These are phyloP conservation scores for Euthynnus affinis DNA, from an alignment of 2,797 vertebrate genomes.

Conservation along the genomic window DNA sequence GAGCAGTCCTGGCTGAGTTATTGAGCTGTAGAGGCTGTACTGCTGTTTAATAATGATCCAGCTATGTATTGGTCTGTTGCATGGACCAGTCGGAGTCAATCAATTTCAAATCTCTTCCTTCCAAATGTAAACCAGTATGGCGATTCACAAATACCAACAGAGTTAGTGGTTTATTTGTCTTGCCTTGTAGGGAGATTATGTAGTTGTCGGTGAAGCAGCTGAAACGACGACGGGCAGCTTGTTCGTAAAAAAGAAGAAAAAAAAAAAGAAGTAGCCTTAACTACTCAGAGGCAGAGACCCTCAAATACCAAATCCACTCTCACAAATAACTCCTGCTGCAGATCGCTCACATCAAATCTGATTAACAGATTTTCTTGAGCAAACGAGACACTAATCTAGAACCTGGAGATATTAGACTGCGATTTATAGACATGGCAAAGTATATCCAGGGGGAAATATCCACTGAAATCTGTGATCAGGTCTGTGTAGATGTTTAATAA, in stretches of 20 bases:
- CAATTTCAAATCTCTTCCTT: constrained; percentile 35
- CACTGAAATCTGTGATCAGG: constrained; percentile 15
- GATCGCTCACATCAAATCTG: constrained; percentile 23
- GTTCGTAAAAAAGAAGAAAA: no score
- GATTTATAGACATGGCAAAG: constrained; percentile 29
- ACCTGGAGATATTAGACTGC: constrained; percentile 36
- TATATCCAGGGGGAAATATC: constrained; percentile 32
- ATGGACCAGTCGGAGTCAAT: constrained; percentile 38
- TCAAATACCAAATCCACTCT: neutral
- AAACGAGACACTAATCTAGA: constrained; percentile 47
- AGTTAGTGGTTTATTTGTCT: neutral
- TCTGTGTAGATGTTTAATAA: constrained; percentile 26
- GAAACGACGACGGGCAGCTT: constrained; percentile 4
- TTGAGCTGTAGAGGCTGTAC: constrained; percentile 58
- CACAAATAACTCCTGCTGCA: constrained; percentile 15
- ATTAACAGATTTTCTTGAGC: constrained; percentile 25
- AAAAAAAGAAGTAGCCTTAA: constrained; percentile 1
- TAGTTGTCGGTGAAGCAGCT: neutral
- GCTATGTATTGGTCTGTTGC: constrained; percentile 48
- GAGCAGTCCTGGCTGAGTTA: constrained; percentile 76
- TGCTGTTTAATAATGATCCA: constrained; percentile 64
- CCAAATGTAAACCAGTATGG: constrained; percentile 43
- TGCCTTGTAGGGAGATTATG: neutral
- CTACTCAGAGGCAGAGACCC: neutral
- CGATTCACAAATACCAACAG: constrained; percentile 30